A percentile compares a stretch with the other conserved stretches of the same genome.
These are phyloP conservation scores for Xestia ashworthii DNA, from an alignment of 2,888 invertebrate genomes.

Conservation along the genomic window DNA sequence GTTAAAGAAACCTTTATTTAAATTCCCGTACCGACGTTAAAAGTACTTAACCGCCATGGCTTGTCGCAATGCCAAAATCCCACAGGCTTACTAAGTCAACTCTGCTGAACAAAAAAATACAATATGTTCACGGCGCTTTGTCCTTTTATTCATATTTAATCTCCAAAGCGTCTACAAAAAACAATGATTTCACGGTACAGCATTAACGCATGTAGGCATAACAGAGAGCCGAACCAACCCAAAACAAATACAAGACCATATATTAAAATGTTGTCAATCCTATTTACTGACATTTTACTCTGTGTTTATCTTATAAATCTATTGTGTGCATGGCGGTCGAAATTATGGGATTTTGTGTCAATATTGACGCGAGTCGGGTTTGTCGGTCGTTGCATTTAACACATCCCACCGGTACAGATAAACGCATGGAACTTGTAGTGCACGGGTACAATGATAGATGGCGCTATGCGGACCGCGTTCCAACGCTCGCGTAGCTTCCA, in stretches of 20 bases:
- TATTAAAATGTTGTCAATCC: slow-evolving; percentile 90
- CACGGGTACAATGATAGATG: slow-evolving; percentile 75
- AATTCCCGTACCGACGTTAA: slow-evolving; percentile 74
- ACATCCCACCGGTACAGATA: slow-evolving; percentile 83
- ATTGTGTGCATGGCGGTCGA: slow-evolving; percentile 89
- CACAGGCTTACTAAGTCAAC: slow-evolving; percentile 85
- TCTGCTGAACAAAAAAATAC: slow-evolving; percentile 78
- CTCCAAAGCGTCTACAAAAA: slow-evolving; percentile 87
- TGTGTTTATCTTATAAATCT: slow-evolving; percentile 90
- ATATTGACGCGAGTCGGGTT: slow-evolving; percentile 87
- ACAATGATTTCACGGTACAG: slow-evolving; percentile 90
- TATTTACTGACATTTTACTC: slow-evolving; percentile 90
- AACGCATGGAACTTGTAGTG: slow-evolving; percentile 69
- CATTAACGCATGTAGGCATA: slow-evolving; percentile 90
- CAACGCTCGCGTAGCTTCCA: slow-evolving; percentile 22
- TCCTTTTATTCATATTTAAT: slow-evolving; percentile 90
- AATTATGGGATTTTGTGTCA: slow-evolving; percentile 89
- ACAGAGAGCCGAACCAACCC: slow-evolving; percentile 86
- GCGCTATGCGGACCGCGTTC: slow-evolving; percentile 71
- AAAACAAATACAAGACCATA: slow-evolving; percentile 88
- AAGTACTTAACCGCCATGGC: slow-evolving; percentile 79
- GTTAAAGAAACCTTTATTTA: slow-evolving; percentile 68
- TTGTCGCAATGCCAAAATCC: slow-evolving; percentile 81
- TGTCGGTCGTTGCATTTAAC: slow-evolving; percentile 88
- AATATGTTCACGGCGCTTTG: slow-evolving; percentile 85